Conservation (phyloP, 2,888 invertebrate species). For the Halictus ligatus region DNA sequence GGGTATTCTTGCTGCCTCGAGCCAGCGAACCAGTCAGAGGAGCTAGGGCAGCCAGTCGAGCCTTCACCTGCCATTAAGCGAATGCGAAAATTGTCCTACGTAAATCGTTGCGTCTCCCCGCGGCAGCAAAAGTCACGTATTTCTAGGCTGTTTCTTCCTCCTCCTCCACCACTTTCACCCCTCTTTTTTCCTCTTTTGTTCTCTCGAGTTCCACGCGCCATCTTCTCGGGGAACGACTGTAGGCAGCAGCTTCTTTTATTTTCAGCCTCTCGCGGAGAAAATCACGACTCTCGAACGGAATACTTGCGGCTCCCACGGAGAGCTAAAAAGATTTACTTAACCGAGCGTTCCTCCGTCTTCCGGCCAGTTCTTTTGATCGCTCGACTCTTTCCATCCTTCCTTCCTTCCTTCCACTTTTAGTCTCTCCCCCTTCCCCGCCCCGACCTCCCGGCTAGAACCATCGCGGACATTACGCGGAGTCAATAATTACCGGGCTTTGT, state of each 20-base stretch:
- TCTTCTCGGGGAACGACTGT: slow-evolving; percentile 34
- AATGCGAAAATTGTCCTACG: slow-evolving; percentile 60
- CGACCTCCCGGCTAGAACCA: neutral
- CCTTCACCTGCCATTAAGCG: slow-evolving; percentile 53
- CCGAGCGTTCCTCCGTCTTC: slow-evolving; percentile 26
- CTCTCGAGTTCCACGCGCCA: neutral
- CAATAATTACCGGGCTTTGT: slow-evolving; percentile 43
- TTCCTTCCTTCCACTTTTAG: neutral
- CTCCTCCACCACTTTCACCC: neutral
- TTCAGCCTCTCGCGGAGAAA: slow-evolving; percentile 49
- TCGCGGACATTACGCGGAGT: slow-evolving; percentile 25
- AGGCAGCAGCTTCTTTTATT: slow-evolving; percentile 41
- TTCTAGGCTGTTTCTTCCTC: neutral
- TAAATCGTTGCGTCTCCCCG: slow-evolving; percentile 53
- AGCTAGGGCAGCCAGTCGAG: neutral
- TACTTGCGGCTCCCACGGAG: slow-evolving; percentile 36
- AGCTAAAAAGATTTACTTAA: slow-evolving; percentile 60
- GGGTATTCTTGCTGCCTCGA: slow-evolving; percentile 49
- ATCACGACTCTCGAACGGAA: slow-evolving; percentile 47
- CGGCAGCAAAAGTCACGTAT: slow-evolving; percentile 52
- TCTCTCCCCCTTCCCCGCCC: neutral
- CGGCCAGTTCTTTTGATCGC: slow-evolving; percentile 50
- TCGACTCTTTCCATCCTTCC: neutral
- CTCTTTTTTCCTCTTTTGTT: neutral
- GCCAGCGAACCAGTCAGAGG: slow-evolving; percentile 3